phyloP scores from a whole-genome alignment of 2,113 vertebrate genomes.

The Melanerpes aurifrons region DNA sequence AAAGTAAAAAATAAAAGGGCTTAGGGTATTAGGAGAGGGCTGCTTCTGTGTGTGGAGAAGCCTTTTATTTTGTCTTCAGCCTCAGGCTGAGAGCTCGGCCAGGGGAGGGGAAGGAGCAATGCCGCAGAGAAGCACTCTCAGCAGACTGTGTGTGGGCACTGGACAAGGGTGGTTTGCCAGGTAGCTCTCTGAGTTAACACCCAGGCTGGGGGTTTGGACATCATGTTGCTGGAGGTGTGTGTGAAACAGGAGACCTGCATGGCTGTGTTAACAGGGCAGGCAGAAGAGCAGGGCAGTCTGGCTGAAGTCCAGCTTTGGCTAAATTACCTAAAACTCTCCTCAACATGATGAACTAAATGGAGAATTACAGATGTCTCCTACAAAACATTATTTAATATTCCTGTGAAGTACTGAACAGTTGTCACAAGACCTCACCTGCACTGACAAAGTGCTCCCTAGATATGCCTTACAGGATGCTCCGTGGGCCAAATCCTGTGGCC shows the following conservation, averaged over 20 bases:
- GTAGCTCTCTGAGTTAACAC: neutral
- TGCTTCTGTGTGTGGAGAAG: neutral
- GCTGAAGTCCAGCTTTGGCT: neutral
- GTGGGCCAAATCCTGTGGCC: neutral
- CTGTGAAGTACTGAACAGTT: neutral
- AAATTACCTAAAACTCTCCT: neutral
- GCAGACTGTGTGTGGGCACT: neutral
- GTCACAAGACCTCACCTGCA: neutral
- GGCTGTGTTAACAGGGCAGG: neutral
- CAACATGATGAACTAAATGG: neutral
- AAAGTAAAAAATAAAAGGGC: neutral
- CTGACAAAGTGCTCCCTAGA: neutral
- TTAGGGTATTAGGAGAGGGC: neutral
- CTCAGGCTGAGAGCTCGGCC: accelerated
- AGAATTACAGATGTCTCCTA: neutral
- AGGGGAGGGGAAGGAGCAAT: neutral
- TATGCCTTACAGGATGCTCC: accelerated
- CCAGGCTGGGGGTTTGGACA: neutral
- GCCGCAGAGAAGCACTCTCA: accelerated
- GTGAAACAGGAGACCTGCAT: neutral
- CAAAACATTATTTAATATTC: neutral
- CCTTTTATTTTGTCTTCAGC: neutral
- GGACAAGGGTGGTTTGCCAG: neutral
- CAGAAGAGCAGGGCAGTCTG: neutral
- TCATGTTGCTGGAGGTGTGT: neutral